Base-by-base conservation (phyloP, 2,888 invertebrate species). In the Machimus rusticus region DNA sequence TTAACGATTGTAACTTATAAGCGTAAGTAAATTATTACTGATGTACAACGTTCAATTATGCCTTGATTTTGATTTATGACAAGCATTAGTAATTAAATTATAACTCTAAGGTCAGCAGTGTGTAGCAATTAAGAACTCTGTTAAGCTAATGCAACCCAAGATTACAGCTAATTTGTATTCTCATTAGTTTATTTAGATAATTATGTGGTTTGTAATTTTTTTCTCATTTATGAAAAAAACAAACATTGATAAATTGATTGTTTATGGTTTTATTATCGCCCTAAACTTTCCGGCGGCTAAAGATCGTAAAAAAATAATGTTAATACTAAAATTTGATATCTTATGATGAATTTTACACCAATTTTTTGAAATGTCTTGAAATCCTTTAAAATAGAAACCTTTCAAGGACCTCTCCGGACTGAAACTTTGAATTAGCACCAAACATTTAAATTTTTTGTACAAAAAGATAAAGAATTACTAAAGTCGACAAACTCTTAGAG, bases 91-190 rank as follows among this genome's bases (percentile, higher is more conserved):
- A 19, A 66, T 8, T 66, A 8, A n/a, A 57, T 4, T 23, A 28
- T 31, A 79, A 51, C 51, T 79, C 51, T 51, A 28, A 28, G 79
- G 79, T 79, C 79, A 79, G n/a, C 79, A 79, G 31, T 79, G 79
- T 79, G 51, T 31, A 46, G 6, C 51, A 28, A 79, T 23, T 19
- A 51, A 39, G 28, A 43, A 43, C 1, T 43, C 19, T 46, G 16
- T 16, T 55, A 66, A 66, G 19, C 9, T 66, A 12, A 66, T 66
- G 28, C 12, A 66, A 23, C 28, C 1, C 51, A 46, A 31, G 51
- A 79, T 79, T 79, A 79, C 79, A 79, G 79, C 31, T 79, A 79
- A 79, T 51, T 79, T 79, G 79, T 79, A 79, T 28, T 79, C 51
- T 79, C 43, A 46, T 66, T 66, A 28, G 66, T 23, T 12, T 23